Conservation (phyloP, 2,797 vertebrate genomes). For the Cynodonichthys magdalenae region DNA sequence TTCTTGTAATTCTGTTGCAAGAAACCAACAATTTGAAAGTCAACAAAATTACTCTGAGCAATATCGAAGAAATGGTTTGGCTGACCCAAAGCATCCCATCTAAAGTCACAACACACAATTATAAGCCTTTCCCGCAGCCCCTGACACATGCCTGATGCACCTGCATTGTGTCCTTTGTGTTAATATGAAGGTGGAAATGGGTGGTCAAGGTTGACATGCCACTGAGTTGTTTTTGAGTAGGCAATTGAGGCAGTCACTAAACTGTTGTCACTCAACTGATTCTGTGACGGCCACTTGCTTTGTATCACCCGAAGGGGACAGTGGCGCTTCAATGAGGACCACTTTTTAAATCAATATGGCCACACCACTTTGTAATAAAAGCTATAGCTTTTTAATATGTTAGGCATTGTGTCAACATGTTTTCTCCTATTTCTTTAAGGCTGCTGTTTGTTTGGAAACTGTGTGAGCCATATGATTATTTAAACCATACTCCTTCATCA, state of each 20-base stretch:
- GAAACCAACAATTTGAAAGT: slow-evolving; percentile 29
- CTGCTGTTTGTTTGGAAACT: no score
- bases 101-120: slow-evolving; percentile 8
- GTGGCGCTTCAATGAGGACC: neutral
- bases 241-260: neutral
- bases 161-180: neutral
- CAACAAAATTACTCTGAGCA: slow-evolving; percentile 14
- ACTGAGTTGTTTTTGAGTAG: neutral
- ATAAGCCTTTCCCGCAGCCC: neutral
- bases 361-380: no score
- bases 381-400: no score
- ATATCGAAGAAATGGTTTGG: neutral
- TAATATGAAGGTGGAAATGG: neutral
- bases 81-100: slow-evolving; percentile 15
- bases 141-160: neutral
- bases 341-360: neutral
- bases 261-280: neutral
- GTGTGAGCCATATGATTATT: no score
- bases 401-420: no score
- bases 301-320: neutral
- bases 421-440: no score
- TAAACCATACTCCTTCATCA: no score
- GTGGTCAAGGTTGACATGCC: neutral
- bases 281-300: neutral
- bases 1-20: slow-evolving; percentile 18